Evolutionary conservation across 2,113 vertebrate genomes (phyloP), one percentile per base, ranked within the genome.

Genomic region (Myxocyprinus asiaticus): DNA sequence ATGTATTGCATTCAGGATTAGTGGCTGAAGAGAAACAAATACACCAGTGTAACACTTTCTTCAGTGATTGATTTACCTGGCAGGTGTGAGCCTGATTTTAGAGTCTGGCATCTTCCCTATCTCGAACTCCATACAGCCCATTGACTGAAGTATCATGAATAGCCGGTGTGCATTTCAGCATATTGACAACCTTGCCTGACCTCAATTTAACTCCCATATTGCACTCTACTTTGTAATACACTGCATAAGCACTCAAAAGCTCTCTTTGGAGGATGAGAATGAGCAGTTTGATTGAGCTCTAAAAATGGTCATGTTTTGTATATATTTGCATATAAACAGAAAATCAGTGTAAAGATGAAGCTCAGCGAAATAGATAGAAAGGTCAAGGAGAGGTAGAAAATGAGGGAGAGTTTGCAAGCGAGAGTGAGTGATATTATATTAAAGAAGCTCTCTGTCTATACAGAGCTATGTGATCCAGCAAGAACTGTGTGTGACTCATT

Each of bases 1-100:
- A 85, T 33, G 22, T 33, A 91, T 91, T 86, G 88, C 85, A 82
- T 82, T 86, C 45, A 85, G 86, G 88, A 88, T 90, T 88, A 89
- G 79, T 82, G 80, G 64, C 73, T 67, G 79, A 56, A 68, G 9
- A 75, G 76, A 22, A 82, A 83, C 14, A 47, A 80, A 50, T 82
- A 84, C 84, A 84, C 79, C 51, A 77, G 81, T 47, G 81, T 78
- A 77, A 79, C 63, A 55, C 51, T 80, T 68, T 59, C 33, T 67
- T 77, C n/a, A 59, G 81, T 82, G 90, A 91, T 86, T 88, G 91
- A 92, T 91, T 85, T 79, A 79, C 73, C 82, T 78, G 7, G 51
- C 83, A 17, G 70, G 83, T 82, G 77, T 85, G 70, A 75, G 53
- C 63, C 83, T 85, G 86, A 87, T 88, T 87, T 84, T 14, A 76